phyloP scores from a whole-genome alignment of 2,113 vertebrate genomes.

The Sula dactylatra region DNA sequence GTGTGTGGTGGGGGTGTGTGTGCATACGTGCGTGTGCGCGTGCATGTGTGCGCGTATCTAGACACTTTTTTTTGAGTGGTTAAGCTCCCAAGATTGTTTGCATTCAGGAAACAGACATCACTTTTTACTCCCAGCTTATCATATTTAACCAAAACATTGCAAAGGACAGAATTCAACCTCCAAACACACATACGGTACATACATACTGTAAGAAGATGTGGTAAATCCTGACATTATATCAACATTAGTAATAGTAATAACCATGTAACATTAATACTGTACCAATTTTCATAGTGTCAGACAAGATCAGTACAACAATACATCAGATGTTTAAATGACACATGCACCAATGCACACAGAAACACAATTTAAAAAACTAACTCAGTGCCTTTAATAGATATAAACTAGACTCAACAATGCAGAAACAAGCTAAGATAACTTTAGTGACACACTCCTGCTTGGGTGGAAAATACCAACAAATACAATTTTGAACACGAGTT shows the following conservation, averaged over 20 bases:
- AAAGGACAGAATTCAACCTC: neutral
- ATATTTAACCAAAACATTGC: neutral
- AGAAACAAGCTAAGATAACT: neutral
- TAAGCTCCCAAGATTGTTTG: neutral
- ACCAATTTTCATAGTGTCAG: neutral
- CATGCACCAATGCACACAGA: neutral
- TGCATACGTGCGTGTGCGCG: too few relatives aligned
- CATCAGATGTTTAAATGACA: neutral
- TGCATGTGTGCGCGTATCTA: neutral
- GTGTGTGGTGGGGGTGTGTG: too few relatives aligned
- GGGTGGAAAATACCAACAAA: neutral
- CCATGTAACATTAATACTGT: neutral
- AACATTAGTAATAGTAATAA: neutral
- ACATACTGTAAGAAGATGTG: neutral
- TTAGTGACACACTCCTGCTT: neutral
- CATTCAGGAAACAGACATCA: neutral
- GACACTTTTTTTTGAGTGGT: neutral
- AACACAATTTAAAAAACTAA: neutral
- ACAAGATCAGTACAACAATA: neutral
- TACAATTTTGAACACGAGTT: neutral
- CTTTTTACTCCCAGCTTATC: neutral
- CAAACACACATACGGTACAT: neutral
- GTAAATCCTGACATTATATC: neutral
- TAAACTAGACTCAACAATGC: neutral
- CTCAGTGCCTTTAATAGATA: neutral